Evolutionary conservation across 2,113 vertebrate genomes (phyloP), one percentile per base, ranked within the genome.

Genomic region (Chionis minor): DNA sequence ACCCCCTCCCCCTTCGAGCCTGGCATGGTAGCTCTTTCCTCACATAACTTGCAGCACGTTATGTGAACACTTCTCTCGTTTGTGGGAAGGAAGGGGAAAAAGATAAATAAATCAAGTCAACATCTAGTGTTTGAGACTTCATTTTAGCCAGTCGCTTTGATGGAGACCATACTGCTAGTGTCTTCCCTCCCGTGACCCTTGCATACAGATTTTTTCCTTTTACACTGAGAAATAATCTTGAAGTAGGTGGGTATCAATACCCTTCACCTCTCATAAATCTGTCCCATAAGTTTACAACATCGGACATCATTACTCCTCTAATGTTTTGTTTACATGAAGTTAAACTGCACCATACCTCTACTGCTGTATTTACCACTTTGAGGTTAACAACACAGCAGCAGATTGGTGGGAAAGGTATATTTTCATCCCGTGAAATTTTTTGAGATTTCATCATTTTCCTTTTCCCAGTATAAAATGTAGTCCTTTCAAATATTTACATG

Each of bases 141-240:
- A 30, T 79, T 89, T 87, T 56, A 79, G 40, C 52, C 49, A 67
- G 22, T 44, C 19, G 56, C 14, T 89, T 49, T 91, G 84, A 92
- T 40, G 27, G 38, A 94, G 70, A 91, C 38, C 38, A 38, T 38
- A 38, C 38, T 38, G 38, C 38, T 38, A 6, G 2, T 90, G n/a
- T 66, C 47, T 90, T 72, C 21, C 26, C 9, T 3, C 2, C 3
- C 7, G 12, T 23, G 22, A 80, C 23, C 40, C 51, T 77, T 47
- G 33, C 33, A 35, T n/a, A 51, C 13, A 73, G 40, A 66, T 56
- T 92, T 87, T 47, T 88, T 79, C 84, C 47, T 83, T 94, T 45
- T 49, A 52, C 5, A 71, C 8, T 71, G 32, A 71, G 26, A 88
- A 86, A 6, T 45, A 81, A 51, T 26, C 14, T 71, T 51, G n/a